phyloP scores from a whole-genome alignment of 1,140 invertebrate genomes.

The Psix sp. region DNA sequence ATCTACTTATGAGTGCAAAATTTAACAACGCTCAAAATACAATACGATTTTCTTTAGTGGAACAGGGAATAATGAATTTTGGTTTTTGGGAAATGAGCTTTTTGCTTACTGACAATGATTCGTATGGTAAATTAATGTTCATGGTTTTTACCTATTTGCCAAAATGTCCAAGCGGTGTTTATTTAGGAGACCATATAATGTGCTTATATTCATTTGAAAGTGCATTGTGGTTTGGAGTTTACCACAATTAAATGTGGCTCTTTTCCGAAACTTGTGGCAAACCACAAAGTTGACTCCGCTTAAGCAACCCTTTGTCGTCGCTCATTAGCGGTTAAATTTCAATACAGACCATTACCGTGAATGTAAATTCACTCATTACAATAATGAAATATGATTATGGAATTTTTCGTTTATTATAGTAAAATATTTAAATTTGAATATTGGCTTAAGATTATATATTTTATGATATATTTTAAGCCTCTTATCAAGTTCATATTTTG shows the following conservation, averaged over 20 bases:
- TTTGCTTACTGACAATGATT: too few species aligned
- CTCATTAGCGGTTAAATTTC: conserved; percentile 12
- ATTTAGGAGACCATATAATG: conserved; percentile 20
- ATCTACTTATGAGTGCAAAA: neutral
- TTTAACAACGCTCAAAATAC: neutral
- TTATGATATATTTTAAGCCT: too few species aligned
- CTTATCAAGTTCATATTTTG: too few species aligned
- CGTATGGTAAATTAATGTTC: neutral
- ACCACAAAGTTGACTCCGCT: conserved; percentile 15
- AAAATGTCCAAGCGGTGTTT: conserved; percentile 8
- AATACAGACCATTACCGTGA: too few species aligned
- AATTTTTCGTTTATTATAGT: too few species aligned
- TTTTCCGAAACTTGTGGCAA: conserved; percentile 6
- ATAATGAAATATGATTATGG: too few species aligned
- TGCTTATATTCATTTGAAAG: conserved; percentile 12
- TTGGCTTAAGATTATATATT: too few species aligned
- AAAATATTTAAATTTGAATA: too few species aligned
- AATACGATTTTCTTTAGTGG: neutral
- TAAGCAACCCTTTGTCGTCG: conserved; percentile 5
- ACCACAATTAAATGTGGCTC: conserved; percentile 8
- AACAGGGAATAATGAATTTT: neutral
- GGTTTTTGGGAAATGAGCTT: too few species aligned
- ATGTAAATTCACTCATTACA: too few species aligned
- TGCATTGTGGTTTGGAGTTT: conserved; percentile 19
- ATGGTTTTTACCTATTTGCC: neutral